Evolutionary conservation across 2,113 vertebrate species (phyloP).

Genomic region (Jaculus jaculus): DNA sequence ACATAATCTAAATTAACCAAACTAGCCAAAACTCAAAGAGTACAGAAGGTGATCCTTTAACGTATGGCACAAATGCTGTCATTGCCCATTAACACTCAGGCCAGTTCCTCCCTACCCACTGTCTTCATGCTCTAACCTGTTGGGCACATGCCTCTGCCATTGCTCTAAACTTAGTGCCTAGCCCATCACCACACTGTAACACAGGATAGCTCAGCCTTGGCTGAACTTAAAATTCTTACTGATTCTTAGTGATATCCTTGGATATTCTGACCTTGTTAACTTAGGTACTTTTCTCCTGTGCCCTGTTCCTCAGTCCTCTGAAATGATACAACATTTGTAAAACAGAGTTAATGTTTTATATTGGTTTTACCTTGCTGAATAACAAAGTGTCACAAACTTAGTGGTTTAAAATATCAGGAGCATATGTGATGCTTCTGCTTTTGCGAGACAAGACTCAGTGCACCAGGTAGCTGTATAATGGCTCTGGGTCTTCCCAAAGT

Average conservation of each 20-base stretch:
- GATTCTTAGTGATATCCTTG: background rate
- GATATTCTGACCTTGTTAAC: background rate
- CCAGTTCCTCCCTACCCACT: background rate
- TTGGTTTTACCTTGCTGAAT: background rate
- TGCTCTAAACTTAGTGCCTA: background rate
- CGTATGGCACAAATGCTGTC: background rate
- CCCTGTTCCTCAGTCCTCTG: background rate
- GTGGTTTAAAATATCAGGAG: background rate
- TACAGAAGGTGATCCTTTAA: background rate
- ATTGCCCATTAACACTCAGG: accelerated
- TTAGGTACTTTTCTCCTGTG: background rate
- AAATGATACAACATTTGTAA: background rate
- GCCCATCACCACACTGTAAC: background rate
- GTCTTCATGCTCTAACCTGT: background rate
- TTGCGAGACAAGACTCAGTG: background rate
- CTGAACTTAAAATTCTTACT: background rate
- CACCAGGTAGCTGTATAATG: background rate
- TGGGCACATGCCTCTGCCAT: background rate
- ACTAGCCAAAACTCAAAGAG: background rate
- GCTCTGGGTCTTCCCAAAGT: background rate
- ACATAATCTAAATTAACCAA: background rate
- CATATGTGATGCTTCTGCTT: background rate
- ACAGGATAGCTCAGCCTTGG: background rate
- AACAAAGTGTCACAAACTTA: background rate
- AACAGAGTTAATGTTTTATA: too few species aligned